These are phyloP conservation scores for Paracyclopina nana DNA, from an alignment of 1,140 invertebrate species.

Conservation along the genomic window DNA sequence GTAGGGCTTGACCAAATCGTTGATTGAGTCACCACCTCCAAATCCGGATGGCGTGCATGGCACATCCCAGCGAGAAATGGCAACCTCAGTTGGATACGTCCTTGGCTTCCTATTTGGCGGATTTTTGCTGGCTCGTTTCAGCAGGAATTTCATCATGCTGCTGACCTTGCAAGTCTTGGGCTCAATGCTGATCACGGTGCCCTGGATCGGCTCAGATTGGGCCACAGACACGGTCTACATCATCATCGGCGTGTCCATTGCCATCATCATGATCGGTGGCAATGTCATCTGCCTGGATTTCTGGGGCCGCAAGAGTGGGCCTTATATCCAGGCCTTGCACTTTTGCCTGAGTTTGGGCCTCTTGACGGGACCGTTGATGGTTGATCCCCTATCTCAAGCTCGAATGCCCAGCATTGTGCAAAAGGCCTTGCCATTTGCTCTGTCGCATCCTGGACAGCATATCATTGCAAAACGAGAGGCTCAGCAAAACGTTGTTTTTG, in stretches of 20 bases:
- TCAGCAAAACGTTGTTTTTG: no score
- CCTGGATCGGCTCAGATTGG: background rate
- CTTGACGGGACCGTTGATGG: background rate
- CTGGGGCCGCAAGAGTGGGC: slow-evolving; percentile 1
- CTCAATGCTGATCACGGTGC: background rate
- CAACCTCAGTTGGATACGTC: background rate
- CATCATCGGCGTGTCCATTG: slow-evolving; percentile 3
- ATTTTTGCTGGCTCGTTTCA: background rate
- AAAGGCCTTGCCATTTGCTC: background rate
- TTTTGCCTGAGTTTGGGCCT: slow-evolving; percentile 10
- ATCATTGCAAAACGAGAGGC: no score
- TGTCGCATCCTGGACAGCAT: no score
- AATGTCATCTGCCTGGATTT: slow-evolving; percentile 12
- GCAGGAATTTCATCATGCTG: background rate
- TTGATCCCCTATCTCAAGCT: slow-evolving; percentile 3
- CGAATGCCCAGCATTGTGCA: slow-evolving; percentile 4
- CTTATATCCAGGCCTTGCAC: slow-evolving; percentile 5
- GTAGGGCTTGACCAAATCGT: no score
- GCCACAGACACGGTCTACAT: background rate
- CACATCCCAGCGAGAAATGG: background rate
- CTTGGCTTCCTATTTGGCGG: slow-evolving; percentile 1
- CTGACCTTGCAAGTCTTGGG: background rate
- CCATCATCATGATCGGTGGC: slow-evolving; percentile 10
- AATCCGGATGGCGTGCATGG: no score
- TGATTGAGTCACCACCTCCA: no score